Percentiles rank a stretch among this genome's conserved stretches.
phyloP scores from a whole-genome alignment of 2,113 vertebrate genomes.

The Mustelus asterias region DNA sequence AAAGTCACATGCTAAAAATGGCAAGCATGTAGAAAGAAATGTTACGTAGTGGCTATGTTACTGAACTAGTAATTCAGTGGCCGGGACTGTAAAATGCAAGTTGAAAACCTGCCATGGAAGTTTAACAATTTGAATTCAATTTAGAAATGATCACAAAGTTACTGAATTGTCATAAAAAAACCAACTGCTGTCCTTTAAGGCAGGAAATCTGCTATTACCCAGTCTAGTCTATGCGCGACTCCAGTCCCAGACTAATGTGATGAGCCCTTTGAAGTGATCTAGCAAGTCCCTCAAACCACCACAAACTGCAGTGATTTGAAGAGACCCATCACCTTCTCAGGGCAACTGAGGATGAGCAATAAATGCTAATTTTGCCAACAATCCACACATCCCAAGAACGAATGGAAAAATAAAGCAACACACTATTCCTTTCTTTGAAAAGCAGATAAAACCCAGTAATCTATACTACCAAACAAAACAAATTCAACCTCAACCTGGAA shows the following conservation, averaged over 20 bases:
- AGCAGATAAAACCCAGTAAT: not conserved
- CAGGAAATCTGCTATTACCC: no score
- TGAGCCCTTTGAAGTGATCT: no score
- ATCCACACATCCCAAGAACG: not conserved
- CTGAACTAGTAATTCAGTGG: not conserved
- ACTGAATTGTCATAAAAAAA: no score
- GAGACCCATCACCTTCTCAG: not conserved
- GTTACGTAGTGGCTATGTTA: no score
- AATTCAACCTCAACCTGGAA: not conserved
- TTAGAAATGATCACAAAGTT: not conserved
- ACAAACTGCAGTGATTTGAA: no score
- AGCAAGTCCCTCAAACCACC: no score
- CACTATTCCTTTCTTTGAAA: not conserved
- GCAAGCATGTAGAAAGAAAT: not conserved
- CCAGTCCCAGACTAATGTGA: no score
- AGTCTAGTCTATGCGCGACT: no score
- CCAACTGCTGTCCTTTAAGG: no score
- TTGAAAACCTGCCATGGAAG: not conserved
- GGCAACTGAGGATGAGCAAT: not conserved
- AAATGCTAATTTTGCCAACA: not conserved
- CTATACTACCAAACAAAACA: not conserved
- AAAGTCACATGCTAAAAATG: not conserved
- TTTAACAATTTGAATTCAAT: not conserved
- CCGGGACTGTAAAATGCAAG: not conserved
- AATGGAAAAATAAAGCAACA: not conserved